Conservation (phyloP, 2,797 vertebrate species). For the Trachurus trachurus region DNA sequence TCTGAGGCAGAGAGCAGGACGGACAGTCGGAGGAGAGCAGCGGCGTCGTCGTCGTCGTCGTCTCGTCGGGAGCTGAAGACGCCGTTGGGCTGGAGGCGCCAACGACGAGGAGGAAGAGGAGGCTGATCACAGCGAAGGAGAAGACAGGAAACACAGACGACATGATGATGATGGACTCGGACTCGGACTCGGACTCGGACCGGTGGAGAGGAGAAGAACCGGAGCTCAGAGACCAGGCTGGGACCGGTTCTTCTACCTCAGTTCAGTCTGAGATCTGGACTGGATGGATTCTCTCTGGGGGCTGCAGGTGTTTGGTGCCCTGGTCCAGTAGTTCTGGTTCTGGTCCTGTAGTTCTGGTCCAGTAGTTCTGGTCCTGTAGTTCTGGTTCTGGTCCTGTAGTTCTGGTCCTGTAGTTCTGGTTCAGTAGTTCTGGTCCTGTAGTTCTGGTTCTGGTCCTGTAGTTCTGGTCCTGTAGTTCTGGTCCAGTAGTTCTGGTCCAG, state of each 20-base stretch:
- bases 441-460: background rate
- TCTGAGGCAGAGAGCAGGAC: conserved; percentile 90
- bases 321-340: background rate
- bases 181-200: too few species aligned
- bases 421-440: conserved; percentile 41
- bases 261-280: background rate
- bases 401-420: conserved; percentile 5
- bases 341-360: too few species aligned
- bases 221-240: background rate
- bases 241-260: background rate
- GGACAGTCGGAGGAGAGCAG: conserved; percentile 87
- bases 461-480: background rate
- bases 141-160: conserved; percentile 86
- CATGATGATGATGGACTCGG: background rate
- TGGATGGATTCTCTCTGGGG: too few species aligned
- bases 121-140: conserved; percentile 87
- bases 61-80: conserved; percentile 42
- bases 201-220: background rate
- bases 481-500: too few species aligned
- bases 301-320: too few species aligned
- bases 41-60: too few species aligned
- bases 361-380: too few species aligned
- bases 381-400: background rate
- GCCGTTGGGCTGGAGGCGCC: conserved; percentile 83
- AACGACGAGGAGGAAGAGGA: too few species aligned